Evolutionary conservation across 2,888 invertebrate genomes (phyloP), one percentile per base, ranked within the genome.

Genomic region (Pammene aurita): DNA sequence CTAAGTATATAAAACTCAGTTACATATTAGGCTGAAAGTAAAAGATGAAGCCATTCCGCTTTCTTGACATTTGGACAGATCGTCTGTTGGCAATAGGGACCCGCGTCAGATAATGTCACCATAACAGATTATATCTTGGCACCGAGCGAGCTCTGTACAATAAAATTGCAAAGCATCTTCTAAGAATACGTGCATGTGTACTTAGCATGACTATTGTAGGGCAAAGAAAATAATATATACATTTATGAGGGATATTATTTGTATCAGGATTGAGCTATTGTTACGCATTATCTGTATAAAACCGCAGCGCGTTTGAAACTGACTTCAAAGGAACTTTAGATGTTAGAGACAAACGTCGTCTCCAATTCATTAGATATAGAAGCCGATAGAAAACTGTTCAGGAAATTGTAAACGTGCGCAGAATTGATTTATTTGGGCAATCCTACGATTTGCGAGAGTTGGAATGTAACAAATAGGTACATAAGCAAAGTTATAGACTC

Each of bases 51-150:
- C 81, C 78, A 82, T 83, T 83, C 80, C 78, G 81, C 82, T 83
- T 84, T 83, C 84, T 85, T 82, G 84, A 85, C 81, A 84, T 83
- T 87, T 86, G 84, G 87, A 86, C 80, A 81, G 82, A 82, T 82
- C 79, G 81, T 75, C 77, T 81, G 87, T 89, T 89, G 90, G 90
- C 90, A 89, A 83, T 81, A 80, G 82, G 83, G 73, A 71, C 70
- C 71, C 70, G 77, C 73, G 85, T 81, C 80, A 84, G 88, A 89
- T 89, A 90, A 89, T 88, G 89, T 89, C 89, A 87, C 89, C 89
- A 89, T 90, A 90, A 89, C 89, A 90, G 91, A 91, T 91, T 90
- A 91, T 89, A 85, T 89, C 89, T 91, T 91, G 90, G 91, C 91
- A 90, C 83, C 79, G 75, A 80, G 75, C 78, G 80, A 76, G 78